Base-by-base conservation (phyloP, 2,888 invertebrate species). In the Globia sparganii region DNA sequence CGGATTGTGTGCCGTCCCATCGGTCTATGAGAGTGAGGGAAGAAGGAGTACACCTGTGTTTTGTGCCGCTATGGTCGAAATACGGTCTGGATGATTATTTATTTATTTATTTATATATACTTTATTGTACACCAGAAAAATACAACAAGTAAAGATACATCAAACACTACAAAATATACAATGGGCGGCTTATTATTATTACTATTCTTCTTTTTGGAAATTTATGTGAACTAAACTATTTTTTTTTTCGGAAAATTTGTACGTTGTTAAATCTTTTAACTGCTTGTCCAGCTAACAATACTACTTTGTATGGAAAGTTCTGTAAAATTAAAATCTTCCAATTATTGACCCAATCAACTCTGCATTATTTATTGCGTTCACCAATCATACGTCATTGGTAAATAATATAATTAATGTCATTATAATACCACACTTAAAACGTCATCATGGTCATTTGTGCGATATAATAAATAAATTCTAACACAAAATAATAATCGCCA, bases 201-300 rank as follows among this genome's bases (percentile, higher is more conserved):
- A 28, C 3, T 40, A 40, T 37, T 43, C 4, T 40, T 5, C n/a
- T n/a, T 21, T 40, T 31, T 18, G 9, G 0, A 1, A 28, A 25
- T 25, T 46, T 40, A 2, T 31, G 25, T 15, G 4, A 76, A 15
- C 2, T 4, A 34, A 46, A 31, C 37, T 43, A 28, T 43, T 43
- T 21, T 18, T 21, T 18, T 13, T 49, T 31, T 46, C 5, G 13
- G 2, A 34, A 43, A 78, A 61, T 2, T 61, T 18, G 4, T 34
- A 43, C 13, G 25, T 67, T 78, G 25, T 61, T 77, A 43, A 53
- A 78, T 62, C 34, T 28, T 61, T 77, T 18, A 25, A 43, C 25
- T 43, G 53, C 11, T 66, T 59, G 15, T 59, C 6, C 25, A 53
- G 34, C 34, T 43, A 56, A n/a, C 9, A 31, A 43, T 3, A 43